Conservation (phyloP, 2,888 invertebrate genomes). For the Zonitis immaculata region DNA sequence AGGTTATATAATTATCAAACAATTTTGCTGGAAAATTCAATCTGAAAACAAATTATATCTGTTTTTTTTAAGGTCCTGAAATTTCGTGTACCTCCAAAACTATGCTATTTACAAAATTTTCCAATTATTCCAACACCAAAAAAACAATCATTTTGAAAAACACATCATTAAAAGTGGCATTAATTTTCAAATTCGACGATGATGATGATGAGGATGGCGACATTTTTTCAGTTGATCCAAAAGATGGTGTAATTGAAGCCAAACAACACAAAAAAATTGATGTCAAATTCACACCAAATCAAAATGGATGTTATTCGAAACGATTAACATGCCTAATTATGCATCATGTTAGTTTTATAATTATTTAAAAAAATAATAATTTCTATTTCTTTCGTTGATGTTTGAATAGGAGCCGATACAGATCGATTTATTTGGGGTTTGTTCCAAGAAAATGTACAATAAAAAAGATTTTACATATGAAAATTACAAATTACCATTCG, state of each 20-base stretch:
- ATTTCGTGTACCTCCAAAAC: neutral
- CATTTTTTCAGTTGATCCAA: conserved; percentile 4
- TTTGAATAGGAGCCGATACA: conserved; percentile 9
- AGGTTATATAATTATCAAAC: conserved; percentile 4
- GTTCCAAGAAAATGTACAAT: neutral
- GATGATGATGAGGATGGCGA: conserved; percentile 4
- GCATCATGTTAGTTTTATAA: conserved; percentile 5
- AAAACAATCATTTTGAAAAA: conserved; percentile 10
- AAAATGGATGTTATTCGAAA: conserved; percentile 6
- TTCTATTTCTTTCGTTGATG: neutral
- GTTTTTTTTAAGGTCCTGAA: conserved; percentile 9
- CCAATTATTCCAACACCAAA: neutral
- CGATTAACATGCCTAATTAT: conserved; percentile 10
- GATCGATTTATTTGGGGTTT: conserved; percentile 9
- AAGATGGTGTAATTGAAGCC: conserved; percentile 4
- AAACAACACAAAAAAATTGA: conserved; percentile 2
- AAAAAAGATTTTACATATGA: neutral
- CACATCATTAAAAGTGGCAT: neutral
- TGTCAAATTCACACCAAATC: conserved; percentile 7
- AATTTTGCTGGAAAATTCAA: neutral
- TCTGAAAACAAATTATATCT: neutral
- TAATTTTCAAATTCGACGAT: conserved; percentile 10
- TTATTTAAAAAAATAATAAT: neutral
- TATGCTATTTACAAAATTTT: conserved; percentile 6
- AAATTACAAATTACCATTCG: conserved; percentile 3